phyloP scores from a whole-genome alignment of 2,113 vertebrate genomes.

The Datnioides undecimradiatus region DNA sequence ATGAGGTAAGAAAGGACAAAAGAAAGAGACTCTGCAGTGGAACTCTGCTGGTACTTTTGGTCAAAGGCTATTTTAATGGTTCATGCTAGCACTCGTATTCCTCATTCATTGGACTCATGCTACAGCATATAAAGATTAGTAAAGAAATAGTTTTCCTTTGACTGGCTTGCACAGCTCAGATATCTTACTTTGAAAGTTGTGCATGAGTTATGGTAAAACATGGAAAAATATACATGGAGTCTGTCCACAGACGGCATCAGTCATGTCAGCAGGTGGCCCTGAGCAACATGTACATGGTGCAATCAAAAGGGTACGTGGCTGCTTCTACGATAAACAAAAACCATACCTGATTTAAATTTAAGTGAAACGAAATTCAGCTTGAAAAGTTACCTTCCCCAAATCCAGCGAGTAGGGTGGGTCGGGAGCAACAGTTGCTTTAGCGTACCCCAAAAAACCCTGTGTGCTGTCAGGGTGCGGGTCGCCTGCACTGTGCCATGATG shows the following conservation, averaged over 20 bases:
- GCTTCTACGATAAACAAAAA: too few species aligned
- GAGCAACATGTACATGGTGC: neutral
- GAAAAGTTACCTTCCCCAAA: too few species aligned
- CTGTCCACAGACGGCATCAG: neutral
- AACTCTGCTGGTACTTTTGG: neutral
- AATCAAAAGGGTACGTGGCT: too few species aligned
- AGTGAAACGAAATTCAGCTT: too few species aligned
- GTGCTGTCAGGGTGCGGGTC: too few species aligned
- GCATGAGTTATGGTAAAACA: neutral
- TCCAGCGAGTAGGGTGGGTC: too few species aligned
- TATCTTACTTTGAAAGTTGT: neutral
- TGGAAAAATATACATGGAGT: neutral
- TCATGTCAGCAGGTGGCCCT: neutral
- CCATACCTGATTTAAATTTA: too few species aligned
- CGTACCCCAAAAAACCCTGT: too few species aligned
- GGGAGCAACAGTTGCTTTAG: too few species aligned
- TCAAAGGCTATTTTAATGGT: neutral
- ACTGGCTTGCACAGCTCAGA: neutral
- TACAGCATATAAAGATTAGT: neutral
- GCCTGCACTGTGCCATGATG: too few species aligned
- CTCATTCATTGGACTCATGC: neutral
- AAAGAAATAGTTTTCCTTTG: neutral
- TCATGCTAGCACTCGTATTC: neutral
- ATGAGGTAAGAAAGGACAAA: conserved; percentile 85
- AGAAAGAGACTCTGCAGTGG: fast-evolving